Conservation (phyloP, 2,113 vertebrate species). For the Alethe diademata region DNA sequence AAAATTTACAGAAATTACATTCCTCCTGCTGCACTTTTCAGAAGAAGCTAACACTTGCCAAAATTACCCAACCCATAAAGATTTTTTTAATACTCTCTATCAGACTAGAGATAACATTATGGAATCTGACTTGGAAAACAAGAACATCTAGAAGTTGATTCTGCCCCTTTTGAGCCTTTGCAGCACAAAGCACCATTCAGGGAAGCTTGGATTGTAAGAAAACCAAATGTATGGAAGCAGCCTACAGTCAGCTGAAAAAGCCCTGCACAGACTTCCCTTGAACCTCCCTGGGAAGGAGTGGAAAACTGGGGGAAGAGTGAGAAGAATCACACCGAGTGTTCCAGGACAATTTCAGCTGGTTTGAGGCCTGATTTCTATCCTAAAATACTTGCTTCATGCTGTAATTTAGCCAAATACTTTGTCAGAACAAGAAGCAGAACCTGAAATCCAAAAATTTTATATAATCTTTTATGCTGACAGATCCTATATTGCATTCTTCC, state of each 20-base stretch:
- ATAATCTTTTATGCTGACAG: neutral
- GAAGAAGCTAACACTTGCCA: neutral
- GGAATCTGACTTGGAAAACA: neutral
- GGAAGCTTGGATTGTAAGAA: neutral
- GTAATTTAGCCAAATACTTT: neutral
- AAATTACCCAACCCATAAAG: neutral
- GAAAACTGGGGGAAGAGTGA: slow-evolving; percentile 6
- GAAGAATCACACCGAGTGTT: slow-evolving; percentile 18
- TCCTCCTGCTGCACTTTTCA: neutral
- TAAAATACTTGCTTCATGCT: neutral
- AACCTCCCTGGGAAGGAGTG: neutral
- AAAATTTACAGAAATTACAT: neutral
- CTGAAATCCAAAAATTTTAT: neutral
- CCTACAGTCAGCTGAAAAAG: neutral
- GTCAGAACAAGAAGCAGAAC: neutral
- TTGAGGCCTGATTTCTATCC: neutral
- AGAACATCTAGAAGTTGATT: neutral
- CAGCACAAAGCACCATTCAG: neutral
- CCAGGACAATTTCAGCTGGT: neutral
- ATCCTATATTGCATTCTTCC: neutral
- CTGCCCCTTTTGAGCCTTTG: neutral
- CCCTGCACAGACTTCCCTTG: neutral
- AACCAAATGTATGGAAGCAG: neutral
- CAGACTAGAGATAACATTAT: neutral
- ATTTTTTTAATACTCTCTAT: neutral